phyloP scores from a whole-genome alignment of 2,888 invertebrate genomes.

The Sclerodermus sp. region DNA sequence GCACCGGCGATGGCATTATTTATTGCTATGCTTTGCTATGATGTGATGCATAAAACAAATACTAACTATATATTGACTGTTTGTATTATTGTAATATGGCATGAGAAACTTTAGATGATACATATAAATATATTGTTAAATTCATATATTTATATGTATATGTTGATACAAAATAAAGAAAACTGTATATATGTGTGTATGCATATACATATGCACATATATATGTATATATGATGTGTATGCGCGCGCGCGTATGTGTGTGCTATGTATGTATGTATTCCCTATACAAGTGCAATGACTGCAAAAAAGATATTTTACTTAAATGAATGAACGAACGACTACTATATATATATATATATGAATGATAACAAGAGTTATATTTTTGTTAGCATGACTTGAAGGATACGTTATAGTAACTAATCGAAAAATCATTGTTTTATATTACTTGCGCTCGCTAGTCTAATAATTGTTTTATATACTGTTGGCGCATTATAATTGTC shows the following conservation, averaged over 20 bases:
- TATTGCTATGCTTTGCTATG: conserved; percentile 21
- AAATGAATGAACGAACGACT: conserved; percentile 28
- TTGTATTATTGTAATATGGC: conserved; percentile 46
- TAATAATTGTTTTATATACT: conserved; percentile 33
- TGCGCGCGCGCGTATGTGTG: neutral
- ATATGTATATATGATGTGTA: too few relatives aligned
- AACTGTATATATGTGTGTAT: conserved; percentile 16
- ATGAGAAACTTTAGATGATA: conserved; percentile 31
- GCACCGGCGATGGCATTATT: conserved; percentile 10
- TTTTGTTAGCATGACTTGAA: conserved; percentile 44
- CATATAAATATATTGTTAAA: conserved; percentile 12
- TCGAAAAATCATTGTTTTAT: conserved; percentile 30
- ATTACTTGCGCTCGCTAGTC: conserved; percentile 26
- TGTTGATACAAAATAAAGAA: too few relatives aligned
- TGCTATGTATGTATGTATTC: conserved; percentile 10
- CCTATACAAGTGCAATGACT: conserved; percentile 25
- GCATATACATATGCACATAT: conserved; percentile 3
- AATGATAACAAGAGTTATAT: conserved; percentile 44
- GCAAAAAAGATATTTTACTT: conserved; percentile 40
- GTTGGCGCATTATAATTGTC: too few relatives aligned
- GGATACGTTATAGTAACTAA: conserved; percentile 28
- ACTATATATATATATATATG: too few relatives aligned
- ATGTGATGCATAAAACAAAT: conserved; percentile 15
- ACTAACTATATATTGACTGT: conserved; percentile 38
- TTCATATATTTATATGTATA: neutral